Base-by-base conservation (phyloP, 1,140 invertebrate genomes). In the Lepidotrigona ventralis region DNA sequence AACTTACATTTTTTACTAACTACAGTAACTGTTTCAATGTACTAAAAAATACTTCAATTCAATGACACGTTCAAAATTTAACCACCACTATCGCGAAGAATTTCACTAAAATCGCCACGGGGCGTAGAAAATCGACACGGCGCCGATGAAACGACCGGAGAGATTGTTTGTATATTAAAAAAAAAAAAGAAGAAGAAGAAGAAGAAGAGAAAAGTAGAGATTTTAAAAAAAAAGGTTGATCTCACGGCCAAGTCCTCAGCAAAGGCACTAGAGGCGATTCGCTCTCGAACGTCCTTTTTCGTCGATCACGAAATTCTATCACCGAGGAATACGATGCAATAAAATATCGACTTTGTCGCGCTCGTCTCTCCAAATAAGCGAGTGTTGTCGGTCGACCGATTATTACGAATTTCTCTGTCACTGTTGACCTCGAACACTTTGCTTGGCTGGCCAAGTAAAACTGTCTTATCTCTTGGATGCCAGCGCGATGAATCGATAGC, bases 401-500 rank as follows among this genome's bases (percentile, higher is more conserved):
- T 76, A 77, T 56, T 51, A n/a, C 53, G n/a, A 82, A 69, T 77
- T 77, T 82, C 39, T 2, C 19, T n/a, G 80, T 81, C 33, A 56
- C 39, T 58, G 53, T 77, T 76, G 80, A 82, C 39, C 81, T 60
- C 74, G 53, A 60, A 68, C 17, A 12, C 17, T 11, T 23, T 60
- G 23, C 23, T 60, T n/a, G 19, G 5, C 23, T n/a, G 14, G 11
- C 29, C 23, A 58, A 73, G 53, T 69, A 76, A 76, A 81, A 68
- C 80, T 56, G 53, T 68, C 80, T 69, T 76, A 76, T 76, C 80
- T 5, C 53, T 23, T 33, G 73, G 12, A 68, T 68, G 29, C 71
- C 29, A 46, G 14, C 29, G 53, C 33, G 33, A 33, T 33, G n/a
- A 73, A 81, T 76, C 80, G 73, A 81, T 76, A 46, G n/a, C 53